A percentile compares a stretch with the other conserved stretches of the same genome.
phyloP scores from a whole-genome alignment of 2,888 invertebrate genomes.

The Drosophila subquinaria region DNA sequence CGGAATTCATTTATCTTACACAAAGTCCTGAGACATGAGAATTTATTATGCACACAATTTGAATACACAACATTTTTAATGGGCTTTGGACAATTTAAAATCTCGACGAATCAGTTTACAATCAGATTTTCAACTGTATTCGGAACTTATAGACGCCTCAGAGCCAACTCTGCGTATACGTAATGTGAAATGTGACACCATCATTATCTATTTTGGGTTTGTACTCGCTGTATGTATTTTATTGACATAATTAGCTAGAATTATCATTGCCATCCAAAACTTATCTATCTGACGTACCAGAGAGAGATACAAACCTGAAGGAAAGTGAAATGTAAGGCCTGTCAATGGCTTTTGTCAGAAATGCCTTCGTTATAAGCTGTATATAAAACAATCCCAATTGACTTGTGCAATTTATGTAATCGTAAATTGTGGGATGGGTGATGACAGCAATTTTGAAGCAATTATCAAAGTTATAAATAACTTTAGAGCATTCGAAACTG shows the following conservation, averaged over 20 bases:
- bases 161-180: slow-evolving; percentile 3
- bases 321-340: slow-evolving; percentile 55
- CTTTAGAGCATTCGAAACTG: not conserved
- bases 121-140: slow-evolving; percentile 27
- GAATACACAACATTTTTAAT: too few relatives aligned
- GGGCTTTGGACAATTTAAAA: slow-evolving; percentile 5
- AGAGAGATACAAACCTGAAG: slow-evolving; percentile 34
- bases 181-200: slow-evolving; percentile 12
- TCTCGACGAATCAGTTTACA: slow-evolving; percentile 31
- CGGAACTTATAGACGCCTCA: slow-evolving; percentile 27
- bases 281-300: slow-evolving; percentile 48
- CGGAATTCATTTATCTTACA: not conserved
- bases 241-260: slow-evolving; percentile 69
- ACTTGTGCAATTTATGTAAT: slow-evolving; percentile 35
- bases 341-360: slow-evolving; percentile 34
- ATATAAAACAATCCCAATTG: slow-evolving; percentile 40
- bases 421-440: slow-evolving; percentile 25
- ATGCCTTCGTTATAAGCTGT: slow-evolving; percentile 6
- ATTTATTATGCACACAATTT: slow-evolving; percentile 35
- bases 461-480: slow-evolving; percentile 44
- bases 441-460: slow-evolving; percentile 24
- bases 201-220: slow-evolving; percentile 62
- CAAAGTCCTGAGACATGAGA: slow-evolving; percentile 37
- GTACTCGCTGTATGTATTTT: slow-evolving; percentile 39
- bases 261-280: slow-evolving; percentile 39